Evolutionary conservation across 92 coral and sea anemone species (phyloP), one percentile per base, ranked within the genome.

Genomic region (Plumapathes pennacea): DNA sequence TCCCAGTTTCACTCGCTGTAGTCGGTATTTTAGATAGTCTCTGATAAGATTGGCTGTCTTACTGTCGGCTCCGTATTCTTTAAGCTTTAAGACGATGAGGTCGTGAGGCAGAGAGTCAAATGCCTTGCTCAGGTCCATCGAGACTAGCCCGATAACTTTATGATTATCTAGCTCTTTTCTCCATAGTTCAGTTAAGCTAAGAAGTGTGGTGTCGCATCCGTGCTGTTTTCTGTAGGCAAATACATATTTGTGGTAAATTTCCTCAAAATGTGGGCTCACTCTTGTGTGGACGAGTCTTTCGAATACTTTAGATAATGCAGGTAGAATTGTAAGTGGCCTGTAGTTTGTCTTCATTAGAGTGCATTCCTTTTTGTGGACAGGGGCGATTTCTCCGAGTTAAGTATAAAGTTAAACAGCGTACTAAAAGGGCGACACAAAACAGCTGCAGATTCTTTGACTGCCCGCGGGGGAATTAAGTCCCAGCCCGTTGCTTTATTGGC

Each of bases 51-150:
- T 25, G 6, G 27, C 28, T 15, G 49, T 39, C 29, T 22, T 22
- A 19, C 58, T 51, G 50, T 55, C 67, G 10, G 49, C 74, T 32
- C 67, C 67, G 20, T 64, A 74, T 22, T 31, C 46, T 10, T 44
- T 24, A 11, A 64, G 40, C 47, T 64, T 54, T 13, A 32, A 25
- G 18, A 56, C 63, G 19, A 69, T 44, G 21, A 76, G 37, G 15
- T 67, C 57, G 34, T 76, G 83, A 28, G 78, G 73, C 28, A 54
- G 19, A 30, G 72, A 50, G 46, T 79, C 69, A 54, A 79, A 62
- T 18, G 74, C 80, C n/a, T n/a, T n/a, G n/a, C n/a, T n/a, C n/a
- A n/a, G n/a, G n/a, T n/a, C n/a, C n/a, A n/a, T n/a, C n/a, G n/a
- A n/a, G n/a, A n/a, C n/a, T n/a, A n/a, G n/a, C n/a, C n/a, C n/a